Conservation (phyloP, 2,113 vertebrate genomes). For the Odocoileus hemionus region DNA sequence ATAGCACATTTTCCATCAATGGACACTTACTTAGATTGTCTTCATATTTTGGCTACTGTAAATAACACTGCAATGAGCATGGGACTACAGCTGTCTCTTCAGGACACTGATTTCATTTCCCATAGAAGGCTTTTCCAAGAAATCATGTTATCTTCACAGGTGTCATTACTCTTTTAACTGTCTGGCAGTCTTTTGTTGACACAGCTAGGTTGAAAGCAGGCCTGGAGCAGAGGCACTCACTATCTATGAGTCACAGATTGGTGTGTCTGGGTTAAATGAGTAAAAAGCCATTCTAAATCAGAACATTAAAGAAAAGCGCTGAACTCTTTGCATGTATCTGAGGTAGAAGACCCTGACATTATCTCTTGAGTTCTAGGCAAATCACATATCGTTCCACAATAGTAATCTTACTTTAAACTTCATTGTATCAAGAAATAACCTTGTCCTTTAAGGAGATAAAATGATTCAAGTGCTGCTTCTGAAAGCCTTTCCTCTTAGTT, state of each 20-base stretch:
- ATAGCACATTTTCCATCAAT: background rate
- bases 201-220: background rate
- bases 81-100: background rate
- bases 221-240: background rate
- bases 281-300: background rate
- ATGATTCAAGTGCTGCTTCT: background rate
- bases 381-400: background rate
- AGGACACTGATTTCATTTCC: background rate
- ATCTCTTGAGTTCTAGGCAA: background rate
- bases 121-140: background rate
- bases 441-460: background rate
- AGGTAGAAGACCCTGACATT: background rate
- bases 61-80: background rate
- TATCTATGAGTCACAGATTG: too few relatives aligned
- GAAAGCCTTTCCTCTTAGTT: background rate
- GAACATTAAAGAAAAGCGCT: background rate
- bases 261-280: background rate
- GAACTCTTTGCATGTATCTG: background rate
- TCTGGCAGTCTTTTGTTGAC: background rate
- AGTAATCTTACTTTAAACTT: background rate
- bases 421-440: background rate
- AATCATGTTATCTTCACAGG: background rate
- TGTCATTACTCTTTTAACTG: background rate
- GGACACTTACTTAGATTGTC: background rate
- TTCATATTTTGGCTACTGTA: background rate